These are phyloP conservation scores for Allygus modestus DNA, from an alignment of 2,888 invertebrate genomes.

Conservation along the genomic window DNA sequence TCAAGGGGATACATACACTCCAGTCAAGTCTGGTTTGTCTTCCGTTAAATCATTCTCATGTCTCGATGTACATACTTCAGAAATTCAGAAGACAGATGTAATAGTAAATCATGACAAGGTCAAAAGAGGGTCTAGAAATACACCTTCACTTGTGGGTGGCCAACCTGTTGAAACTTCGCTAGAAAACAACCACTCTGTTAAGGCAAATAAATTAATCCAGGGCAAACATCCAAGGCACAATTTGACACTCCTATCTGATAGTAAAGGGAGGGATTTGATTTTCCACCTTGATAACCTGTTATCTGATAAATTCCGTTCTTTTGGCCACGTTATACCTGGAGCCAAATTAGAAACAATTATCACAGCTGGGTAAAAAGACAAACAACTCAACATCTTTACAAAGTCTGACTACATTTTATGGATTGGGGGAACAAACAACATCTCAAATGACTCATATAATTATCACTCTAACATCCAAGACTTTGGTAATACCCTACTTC, in stretches of 20 bases:
- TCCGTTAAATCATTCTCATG: too few species aligned
- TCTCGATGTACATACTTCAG: too few species aligned
- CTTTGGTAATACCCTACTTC: neutral
- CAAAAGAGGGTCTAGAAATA: too few species aligned
- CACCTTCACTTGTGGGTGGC: too few species aligned
- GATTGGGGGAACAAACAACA: constrained; percentile 17
- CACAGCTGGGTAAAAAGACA: neutral
- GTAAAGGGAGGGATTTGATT: neutral
- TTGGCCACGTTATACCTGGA: neutral
- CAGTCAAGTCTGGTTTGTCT: too few species aligned
- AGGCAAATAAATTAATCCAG: neutral
- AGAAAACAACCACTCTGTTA: too few species aligned
- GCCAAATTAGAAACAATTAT: neutral
- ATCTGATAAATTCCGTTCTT: neutral
- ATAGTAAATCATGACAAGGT: too few species aligned
- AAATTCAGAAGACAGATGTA: too few species aligned
- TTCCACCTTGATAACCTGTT: neutral
- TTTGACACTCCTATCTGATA: neutral
- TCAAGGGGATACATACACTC: too few species aligned
- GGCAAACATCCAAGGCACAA: neutral
- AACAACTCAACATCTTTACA: neutral
- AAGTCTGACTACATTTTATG: constrained; percentile 18
- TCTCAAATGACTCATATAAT: constrained; percentile 5
- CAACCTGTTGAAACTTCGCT: too few species aligned
- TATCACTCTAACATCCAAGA: neutral